These are phyloP conservation scores for Bubalus kerabau DNA, from an alignment of 2,113 vertebrate genomes.

Conservation along the genomic window DNA sequence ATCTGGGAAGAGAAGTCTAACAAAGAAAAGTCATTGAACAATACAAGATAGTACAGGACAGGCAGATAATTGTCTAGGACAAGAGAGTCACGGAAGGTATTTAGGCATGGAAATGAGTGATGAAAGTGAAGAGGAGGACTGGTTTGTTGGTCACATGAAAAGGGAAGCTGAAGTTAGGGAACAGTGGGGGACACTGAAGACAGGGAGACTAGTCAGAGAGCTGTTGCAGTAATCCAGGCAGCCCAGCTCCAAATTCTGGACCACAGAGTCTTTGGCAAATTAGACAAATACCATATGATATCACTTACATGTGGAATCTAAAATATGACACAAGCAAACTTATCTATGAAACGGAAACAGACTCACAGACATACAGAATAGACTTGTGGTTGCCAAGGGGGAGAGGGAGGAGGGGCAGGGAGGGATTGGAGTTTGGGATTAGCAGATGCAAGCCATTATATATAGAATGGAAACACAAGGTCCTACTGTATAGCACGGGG, in stretches of 20 bases:
- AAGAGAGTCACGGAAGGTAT: neutral
- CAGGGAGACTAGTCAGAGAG: neutral
- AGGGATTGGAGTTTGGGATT: neutral
- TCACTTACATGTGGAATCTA: neutral
- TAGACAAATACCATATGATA: neutral
- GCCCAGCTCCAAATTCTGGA: neutral
- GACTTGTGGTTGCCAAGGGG: neutral
- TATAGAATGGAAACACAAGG: neutral
- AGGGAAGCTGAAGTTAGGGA: neutral
- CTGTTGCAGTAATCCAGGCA: neutral
- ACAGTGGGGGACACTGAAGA: neutral
- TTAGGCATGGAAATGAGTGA: neutral
- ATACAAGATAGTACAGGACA: neutral
- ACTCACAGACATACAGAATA: neutral
- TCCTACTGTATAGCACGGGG: neutral
- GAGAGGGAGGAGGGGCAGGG: neutral
- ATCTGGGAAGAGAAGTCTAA: constrained; percentile 9
- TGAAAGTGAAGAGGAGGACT: neutral
- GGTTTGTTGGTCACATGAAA: neutral
- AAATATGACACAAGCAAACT: neutral
- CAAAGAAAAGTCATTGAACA: neutral
- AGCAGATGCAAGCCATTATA: neutral
- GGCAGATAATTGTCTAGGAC: neutral
- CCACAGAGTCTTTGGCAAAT: neutral
- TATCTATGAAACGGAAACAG: neutral